Evolutionary conservation across 2,888 invertebrate species (phyloP), one percentile per base, ranked within the genome.

Genomic region (Chrysomela aeneicollis): DNA sequence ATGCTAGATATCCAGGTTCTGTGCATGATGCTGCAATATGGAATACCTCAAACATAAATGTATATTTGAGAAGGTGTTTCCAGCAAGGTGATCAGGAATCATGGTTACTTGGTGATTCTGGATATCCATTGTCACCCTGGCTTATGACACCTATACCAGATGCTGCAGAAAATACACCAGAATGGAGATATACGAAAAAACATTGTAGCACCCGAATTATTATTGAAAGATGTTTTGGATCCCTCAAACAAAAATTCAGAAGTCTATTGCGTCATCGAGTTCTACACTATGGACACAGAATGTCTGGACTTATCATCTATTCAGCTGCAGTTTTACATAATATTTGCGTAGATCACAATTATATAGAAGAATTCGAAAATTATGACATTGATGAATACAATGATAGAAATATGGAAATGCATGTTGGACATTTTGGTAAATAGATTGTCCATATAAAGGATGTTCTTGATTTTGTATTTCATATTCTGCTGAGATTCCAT

Each of bases 231-330:
- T 49, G 49, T 49, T 49, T 49, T 18, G 49, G 18, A 49, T 17
- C 18, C 5, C 18, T n/a, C 2, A 17, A 49, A 49, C 15, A 49
- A 49, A 49, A 49, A 17, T 49, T 49, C 17, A 49, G 49, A 17
- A 49, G 49, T 49, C 2, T 49, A 3, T 17, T 49, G 17, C 49
- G 18, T 17, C 49, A 49, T 18, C 17, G 49, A 49, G 49, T 49
- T 49, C 17, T 49, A 17, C 49, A 49, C 49, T 49, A 49, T 49
- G 18, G 49, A 17, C 49, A 49, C 5, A 49, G 49, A 49, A 49
- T 49, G 15, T 5, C 49, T 17, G 49, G 49, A 49, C 49, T 49
- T n/a, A 17, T 49, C 49, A 49, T 49, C 15, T 49, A 49, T 49
- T 49, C 49, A 17, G 49, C 49, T 49, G 49, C 17, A 1, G 49